Percentiles rank a stretch among this genome's conserved stretches.
These are phyloP conservation scores for Leucania comma DNA, from an alignment of 2,888 invertebrate species.

Conservation along the genomic window DNA sequence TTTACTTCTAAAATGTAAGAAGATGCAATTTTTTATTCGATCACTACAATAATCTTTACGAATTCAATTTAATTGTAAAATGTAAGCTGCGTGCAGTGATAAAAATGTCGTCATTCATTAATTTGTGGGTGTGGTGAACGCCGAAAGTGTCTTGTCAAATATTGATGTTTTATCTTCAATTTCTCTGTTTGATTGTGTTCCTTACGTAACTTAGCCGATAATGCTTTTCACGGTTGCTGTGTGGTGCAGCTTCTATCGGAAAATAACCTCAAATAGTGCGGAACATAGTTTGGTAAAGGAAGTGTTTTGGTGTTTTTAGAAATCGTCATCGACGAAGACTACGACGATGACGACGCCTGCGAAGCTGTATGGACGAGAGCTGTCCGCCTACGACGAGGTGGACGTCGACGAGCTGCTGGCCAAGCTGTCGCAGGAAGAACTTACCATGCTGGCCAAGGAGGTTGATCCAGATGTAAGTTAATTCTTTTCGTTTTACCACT, in stretches of 20 bases:
- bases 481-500: constrained; percentile 5
- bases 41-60: constrained; percentile 1
- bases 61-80: constrained; percentile 5
- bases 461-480: constrained; percentile 99
- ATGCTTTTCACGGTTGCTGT: constrained; percentile 32
- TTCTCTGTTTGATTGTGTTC: constrained; percentile 59
- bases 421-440: constrained; percentile 98
- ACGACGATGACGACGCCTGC: constrained; percentile 97
- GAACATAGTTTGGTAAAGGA: constrained; percentile 63
- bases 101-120: constrained; percentile 70
- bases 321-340: constrained; percentile 96
- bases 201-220: constrained; percentile 66
- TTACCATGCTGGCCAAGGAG: constrained; percentile 99
- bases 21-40: constrained; percentile 32
- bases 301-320: constrained; percentile 91
- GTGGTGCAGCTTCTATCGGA: constrained; percentile 29
- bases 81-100: constrained; percentile 29
- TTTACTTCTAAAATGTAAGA: constrained; percentile 71
- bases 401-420: constrained; percentile 98
- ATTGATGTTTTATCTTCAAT: constrained; percentile 78
- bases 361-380: constrained; percentile 97
- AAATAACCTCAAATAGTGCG: constrained; percentile 62
- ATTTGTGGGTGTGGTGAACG: constrained; percentile 85
- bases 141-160: constrained; percentile 76
- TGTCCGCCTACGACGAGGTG: constrained; percentile 97